Evolutionary conservation across 2,888 invertebrate species (phyloP).

Genomic region (Melanostoma scalare): DNA sequence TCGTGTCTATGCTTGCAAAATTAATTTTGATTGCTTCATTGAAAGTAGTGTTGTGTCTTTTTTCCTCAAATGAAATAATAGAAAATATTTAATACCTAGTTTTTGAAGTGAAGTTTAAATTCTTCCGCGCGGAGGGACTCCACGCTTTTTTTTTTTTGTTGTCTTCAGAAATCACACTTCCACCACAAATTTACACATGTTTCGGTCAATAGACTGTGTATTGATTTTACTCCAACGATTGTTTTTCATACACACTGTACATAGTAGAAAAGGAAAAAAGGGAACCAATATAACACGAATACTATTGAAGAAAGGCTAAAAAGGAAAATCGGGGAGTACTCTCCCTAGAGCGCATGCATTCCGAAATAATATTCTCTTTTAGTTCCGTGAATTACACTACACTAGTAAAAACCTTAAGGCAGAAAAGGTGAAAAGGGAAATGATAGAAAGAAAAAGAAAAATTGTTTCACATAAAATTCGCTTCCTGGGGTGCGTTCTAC

Average conservation of each 20-base stretch:
- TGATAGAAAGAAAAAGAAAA: slow-evolving; percentile 9
- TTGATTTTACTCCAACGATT: not conserved
- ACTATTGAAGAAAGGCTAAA: slow-evolving; percentile 24
- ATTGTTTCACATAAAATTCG: slow-evolving; percentile 60
- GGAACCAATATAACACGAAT: slow-evolving; percentile 19
- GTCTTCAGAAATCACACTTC: too few relatives aligned
- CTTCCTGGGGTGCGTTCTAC: slow-evolving; percentile 54
- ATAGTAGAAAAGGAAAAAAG: slow-evolving; percentile 4
- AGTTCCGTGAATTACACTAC: slow-evolving; percentile 28
- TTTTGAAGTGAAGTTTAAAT: too few relatives aligned
- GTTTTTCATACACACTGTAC: slow-evolving; percentile 43
- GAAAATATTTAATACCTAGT: too few relatives aligned
- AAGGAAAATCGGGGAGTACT: slow-evolving; percentile 48
- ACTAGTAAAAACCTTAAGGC: slow-evolving; percentile 38
- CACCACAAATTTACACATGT: too few relatives aligned
- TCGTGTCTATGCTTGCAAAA: too few relatives aligned
- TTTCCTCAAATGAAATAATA: too few relatives aligned
- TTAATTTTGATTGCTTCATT: too few relatives aligned
- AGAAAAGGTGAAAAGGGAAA: slow-evolving; percentile 8
- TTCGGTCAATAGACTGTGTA: not conserved
- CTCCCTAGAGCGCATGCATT: slow-evolving; percentile 61
- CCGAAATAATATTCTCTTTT: slow-evolving; percentile 24
- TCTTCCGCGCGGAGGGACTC: too few relatives aligned
- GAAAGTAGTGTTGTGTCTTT: too few relatives aligned
- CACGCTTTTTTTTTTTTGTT: too few relatives aligned